Conservation (phyloP, 2,797 vertebrate genomes). For the Discoglossus pictus region DNA sequence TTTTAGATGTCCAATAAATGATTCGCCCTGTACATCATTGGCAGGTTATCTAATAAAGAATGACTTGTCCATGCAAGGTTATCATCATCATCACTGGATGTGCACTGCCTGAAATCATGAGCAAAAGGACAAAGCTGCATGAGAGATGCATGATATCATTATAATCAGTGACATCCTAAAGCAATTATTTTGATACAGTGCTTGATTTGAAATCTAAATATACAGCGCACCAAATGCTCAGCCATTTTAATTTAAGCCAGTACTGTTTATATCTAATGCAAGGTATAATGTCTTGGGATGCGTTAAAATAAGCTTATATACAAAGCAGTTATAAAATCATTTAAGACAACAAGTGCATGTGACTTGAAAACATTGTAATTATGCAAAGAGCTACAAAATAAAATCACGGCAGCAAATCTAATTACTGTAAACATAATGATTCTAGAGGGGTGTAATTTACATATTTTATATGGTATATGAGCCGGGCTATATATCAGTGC, state of each 20-base stretch:
- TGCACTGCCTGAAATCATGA: slow-evolving; percentile 8
- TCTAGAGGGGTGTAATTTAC: no score
- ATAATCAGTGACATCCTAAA: slow-evolving; percentile 21
- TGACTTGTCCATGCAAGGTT: not conserved
- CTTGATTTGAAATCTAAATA: not conserved
- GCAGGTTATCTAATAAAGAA: slow-evolving; percentile 8
- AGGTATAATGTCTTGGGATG: no score
- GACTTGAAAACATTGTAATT: slow-evolving; percentile 19
- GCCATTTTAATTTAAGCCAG: not conserved
- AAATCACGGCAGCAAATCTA: slow-evolving; percentile 16
- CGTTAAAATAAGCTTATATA: not conserved
- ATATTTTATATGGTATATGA: no score
- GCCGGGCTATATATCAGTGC: no score
- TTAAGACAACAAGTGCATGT: slow-evolving; percentile 14
- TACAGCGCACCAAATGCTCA: not conserved
- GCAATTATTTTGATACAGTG: slow-evolving; percentile 8
- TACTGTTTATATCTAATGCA: no score
- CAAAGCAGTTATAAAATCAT: not conserved
- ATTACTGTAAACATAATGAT: slow-evolving; percentile 9
- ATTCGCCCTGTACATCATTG: no score
- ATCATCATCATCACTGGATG: slow-evolving; percentile 14
- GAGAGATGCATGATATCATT: slow-evolving; percentile 15
- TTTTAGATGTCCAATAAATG: no score
- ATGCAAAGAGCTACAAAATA: slow-evolving; percentile 5
- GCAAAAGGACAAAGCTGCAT: not conserved